Evolutionary conservation across 2,888 invertebrate genomes (phyloP), one percentile per base, ranked within the genome.

Genomic region (Buathra laborator): DNA sequence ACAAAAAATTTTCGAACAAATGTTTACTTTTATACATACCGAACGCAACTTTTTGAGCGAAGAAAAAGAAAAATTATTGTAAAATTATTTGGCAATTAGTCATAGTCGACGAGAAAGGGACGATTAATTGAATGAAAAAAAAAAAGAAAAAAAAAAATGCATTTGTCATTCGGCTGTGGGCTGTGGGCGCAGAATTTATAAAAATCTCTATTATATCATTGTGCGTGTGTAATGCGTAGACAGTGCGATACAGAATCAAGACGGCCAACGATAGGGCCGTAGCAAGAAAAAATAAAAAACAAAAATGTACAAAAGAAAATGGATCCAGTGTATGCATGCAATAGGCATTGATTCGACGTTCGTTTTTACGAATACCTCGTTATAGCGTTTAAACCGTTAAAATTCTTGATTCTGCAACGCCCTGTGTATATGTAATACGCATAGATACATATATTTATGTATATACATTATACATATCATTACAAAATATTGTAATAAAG

Each of bases 401-500:
- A 14, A 80, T 51, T 19, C 59, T 62, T 43, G 44, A 64, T 68
- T 84, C 77, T 67, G 81, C 19, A 72, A 51, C 81, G 77, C 68
- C 24, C 19, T 81, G 74, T 81, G 44, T 62, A 77, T 62, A 24
- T 64, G 72, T n/a, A 51, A 67, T 83, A 78, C 80, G 71, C 82
- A 76, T 79, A 71, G 67, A 85, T 70, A 79, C 83, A 81, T 81
- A 82, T 83, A 71, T 81, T 83, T 83, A 46, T 82, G 76, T 86
- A 84, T 77, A 85, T 85, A 83, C 74, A 86, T 86, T 81, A 81
- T 91, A 87, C 91, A 92, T 92, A 91, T 92, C 90, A 89, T 92
- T 93, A 92, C 88, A 89, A 92, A 90, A 89, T 92, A 93, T 91
- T 93, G 91, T 93, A 92, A 93, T 93, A 93, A 93, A 93, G 89